Percentiles rank a stretch among this genome's conserved stretches.
phyloP scores from a whole-genome alignment of 64 coral and sea anemone species.

The Stichodactyla helianthus region DNA sequence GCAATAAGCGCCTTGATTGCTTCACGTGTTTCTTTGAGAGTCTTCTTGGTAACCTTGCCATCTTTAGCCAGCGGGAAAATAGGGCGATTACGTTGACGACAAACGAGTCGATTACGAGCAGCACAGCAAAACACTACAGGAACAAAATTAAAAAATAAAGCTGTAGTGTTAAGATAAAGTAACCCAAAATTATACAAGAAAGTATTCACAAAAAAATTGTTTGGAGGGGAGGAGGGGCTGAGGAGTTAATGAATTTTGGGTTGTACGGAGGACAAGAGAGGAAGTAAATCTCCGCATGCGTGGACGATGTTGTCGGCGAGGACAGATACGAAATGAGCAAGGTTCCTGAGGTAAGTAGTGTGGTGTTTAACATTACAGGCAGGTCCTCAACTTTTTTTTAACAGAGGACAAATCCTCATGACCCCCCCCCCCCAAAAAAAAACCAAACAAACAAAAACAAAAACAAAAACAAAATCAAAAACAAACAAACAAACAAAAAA shows the following conservation, averaged over 20 bases:
- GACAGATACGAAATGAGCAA: constrained; percentile 94
- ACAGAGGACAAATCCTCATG: too few species aligned
- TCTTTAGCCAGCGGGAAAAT: constrained; percentile 59
- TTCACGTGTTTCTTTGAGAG: constrained; percentile 76
- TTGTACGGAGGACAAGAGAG: constrained; percentile 63
- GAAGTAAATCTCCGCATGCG: constrained; percentile 92
- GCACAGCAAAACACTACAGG: constrained; percentile 85
- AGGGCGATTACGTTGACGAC: constrained; percentile 80
- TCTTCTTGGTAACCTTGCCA: constrained; percentile 66
- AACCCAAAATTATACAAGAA: too few species aligned
- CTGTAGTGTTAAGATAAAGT: too few species aligned
- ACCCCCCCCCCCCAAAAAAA: neutral
- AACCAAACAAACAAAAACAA: too few species aligned
- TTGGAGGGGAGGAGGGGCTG: too few species aligned
- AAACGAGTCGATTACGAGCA: constrained; percentile 87
- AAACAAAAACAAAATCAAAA: too few species aligned
- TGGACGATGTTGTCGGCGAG: constrained; percentile 94
- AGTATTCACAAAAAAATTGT: too few species aligned
- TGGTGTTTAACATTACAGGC: too few species aligned
- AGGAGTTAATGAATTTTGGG: too few species aligned
- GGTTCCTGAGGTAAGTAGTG: constrained; percentile 84
- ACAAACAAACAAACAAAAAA: too few species aligned
- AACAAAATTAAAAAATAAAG: neutral
- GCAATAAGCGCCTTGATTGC: constrained; percentile 91
- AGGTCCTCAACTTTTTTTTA: too few species aligned